A percentile compares a stretch with the other conserved stretches of the same genome.
Conservation (phyloP, 2,888 invertebrate species). For the Bruchidius siliquastri region DNA sequence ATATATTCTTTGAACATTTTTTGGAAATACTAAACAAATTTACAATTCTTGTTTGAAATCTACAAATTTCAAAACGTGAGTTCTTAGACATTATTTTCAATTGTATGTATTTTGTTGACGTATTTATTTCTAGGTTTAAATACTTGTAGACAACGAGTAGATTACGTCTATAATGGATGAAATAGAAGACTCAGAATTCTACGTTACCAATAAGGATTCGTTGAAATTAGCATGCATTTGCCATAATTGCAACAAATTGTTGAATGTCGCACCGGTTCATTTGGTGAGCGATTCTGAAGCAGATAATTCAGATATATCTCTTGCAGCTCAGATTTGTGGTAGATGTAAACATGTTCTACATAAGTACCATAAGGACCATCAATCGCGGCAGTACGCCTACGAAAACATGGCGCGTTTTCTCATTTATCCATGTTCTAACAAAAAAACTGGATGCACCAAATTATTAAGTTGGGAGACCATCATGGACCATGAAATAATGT, state of each 20-base stretch:
- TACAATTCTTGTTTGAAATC: too few relatives aligned
- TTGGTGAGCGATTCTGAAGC: conserved; percentile 5
- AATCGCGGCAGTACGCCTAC: conserved; percentile 19
- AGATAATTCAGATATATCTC: conserved; percentile 7
- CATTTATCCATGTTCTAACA: conserved; percentile 25
- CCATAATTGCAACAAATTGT: conserved; percentile 17
- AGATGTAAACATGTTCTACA: conserved; percentile 16
- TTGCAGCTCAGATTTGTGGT: conserved; percentile 19
- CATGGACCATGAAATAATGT: conserved; percentile 21
- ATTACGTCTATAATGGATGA: too few relatives aligned
- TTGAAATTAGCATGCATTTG: conserved; percentile 14
- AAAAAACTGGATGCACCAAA: conserved; percentile 21
- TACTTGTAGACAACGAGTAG: too few relatives aligned
- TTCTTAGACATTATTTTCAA: too few relatives aligned
- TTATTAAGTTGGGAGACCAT: conserved; percentile 20
- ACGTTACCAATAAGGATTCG: background rate
- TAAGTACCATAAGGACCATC: background rate
- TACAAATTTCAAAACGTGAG: too few relatives aligned
- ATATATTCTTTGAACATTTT: too few relatives aligned
- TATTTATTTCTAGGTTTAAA: too few relatives aligned
- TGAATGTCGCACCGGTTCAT: conserved; percentile 22
- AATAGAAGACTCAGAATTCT: background rate
- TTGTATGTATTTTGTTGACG: too few relatives aligned
- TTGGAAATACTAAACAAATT: too few relatives aligned
- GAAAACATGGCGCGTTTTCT: conserved; percentile 22